phyloP scores from a whole-genome alignment of 2,113 vertebrate genomes.

The Eonycteris spelaea region DNA sequence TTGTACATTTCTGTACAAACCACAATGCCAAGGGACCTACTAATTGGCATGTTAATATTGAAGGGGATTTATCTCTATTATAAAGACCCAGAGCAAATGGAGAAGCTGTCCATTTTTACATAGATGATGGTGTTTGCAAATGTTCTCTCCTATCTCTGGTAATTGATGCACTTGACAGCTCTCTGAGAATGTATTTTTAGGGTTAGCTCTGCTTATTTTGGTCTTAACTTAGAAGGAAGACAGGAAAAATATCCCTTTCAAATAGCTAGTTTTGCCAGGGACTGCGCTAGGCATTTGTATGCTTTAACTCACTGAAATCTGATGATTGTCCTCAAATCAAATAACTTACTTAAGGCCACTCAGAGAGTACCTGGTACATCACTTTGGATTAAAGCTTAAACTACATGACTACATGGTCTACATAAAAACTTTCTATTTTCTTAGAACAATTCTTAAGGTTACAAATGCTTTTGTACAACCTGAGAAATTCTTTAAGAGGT shows the following conservation, averaged over 20 bases:
- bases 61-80: neutral
- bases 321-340: neutral
- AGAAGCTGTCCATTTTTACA: neutral
- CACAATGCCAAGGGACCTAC: neutral
- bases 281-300: no score
- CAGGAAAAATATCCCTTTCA: neutral
- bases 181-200: neutral
- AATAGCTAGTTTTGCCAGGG: neutral
- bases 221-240: neutral
- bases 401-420: neutral
- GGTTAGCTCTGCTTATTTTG: neutral
- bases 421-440: neutral
- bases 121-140: neutral
- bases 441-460: neutral
- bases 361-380: neutral
- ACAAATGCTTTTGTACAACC: neutral
- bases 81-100: neutral
- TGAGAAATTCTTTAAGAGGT: neutral
- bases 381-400: neutral
- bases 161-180: neutral
- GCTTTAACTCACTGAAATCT: neutral
- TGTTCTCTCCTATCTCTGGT: neutral
- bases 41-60: neutral
- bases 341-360: neutral
- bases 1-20: neutral